Evolutionary conservation across 2,797 vertebrate species (phyloP), one percentile per base, ranked within the genome.

Genomic region (Microctenopoma stevenorrisi): DNA sequence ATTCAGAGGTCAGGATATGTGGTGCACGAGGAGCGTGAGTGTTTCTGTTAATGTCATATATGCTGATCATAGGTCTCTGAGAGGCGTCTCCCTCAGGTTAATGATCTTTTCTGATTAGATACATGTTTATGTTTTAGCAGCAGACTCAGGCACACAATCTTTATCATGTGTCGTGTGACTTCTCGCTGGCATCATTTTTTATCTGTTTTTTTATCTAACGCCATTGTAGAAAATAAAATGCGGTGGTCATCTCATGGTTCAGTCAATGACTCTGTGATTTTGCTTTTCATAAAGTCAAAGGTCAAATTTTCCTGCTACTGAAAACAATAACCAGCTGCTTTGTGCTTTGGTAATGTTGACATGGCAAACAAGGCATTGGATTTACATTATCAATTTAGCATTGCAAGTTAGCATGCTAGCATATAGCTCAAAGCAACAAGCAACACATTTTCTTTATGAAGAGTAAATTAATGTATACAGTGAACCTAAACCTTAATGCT

Each of bases 301-400:
- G 6, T 15, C 5, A 6, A 33, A 33, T 33, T 42, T 42, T 7
- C 13, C 3, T 14, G 12, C 2, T 16, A 14, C 42, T 16, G 11
- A 44, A 44, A 15, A 4, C 4, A n/a, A 6, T 8, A 47, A 44
- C 59, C 10, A 25, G 47, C 5, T 33, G 14, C 16, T 57, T 6
- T 9, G 11, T n/a, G 3, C 40, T 48, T 1, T 38, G 33, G 4
- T 4, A 14, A 3, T 13, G 4, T 1, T 28, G 18, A 44, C 14
- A 25, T 25, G 1, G 18, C 22, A 37, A 51, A 44, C 38, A 44
- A 7, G 1, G 47, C 13, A 48, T 3, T 2, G 40, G 2, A n/a
- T 46, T 46, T 42, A 40, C 61, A 44, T 35, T 5, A 58, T 22
- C 52, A 46, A 35, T 26, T 46, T 57, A 8, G 11, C 60, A 42